Conservation (phyloP, 1,140 invertebrate species). For the Prorops nasuta region DNA sequence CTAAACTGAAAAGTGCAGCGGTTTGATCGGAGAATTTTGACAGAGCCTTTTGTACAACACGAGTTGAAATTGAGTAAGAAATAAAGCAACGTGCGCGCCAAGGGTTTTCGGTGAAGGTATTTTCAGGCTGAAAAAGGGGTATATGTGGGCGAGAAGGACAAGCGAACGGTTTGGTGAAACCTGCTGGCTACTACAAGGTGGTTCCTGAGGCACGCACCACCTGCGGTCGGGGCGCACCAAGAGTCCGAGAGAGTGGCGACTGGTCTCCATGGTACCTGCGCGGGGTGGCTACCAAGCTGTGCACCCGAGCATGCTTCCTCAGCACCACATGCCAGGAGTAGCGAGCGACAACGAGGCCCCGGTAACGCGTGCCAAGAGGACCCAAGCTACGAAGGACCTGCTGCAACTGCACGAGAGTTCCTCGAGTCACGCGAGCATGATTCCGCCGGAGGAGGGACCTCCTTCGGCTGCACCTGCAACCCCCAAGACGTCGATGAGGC, state of each 20-base stretch:
- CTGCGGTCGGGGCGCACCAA: slow-evolving; percentile 37
- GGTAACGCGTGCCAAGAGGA: slow-evolving; percentile 22
- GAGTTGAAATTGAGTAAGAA: too few relatives aligned
- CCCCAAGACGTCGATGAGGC: slow-evolving; percentile 49
- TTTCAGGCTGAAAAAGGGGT: too few relatives aligned
- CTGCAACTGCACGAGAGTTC: neutral
- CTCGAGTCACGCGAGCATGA: slow-evolving; percentile 51
- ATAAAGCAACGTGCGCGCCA: too few relatives aligned
- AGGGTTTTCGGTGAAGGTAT: too few relatives aligned
- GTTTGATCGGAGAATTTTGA: too few relatives aligned
- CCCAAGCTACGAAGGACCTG: slow-evolving; percentile 26
- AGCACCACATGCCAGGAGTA: slow-evolving; percentile 3
- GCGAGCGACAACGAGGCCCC: neutral
- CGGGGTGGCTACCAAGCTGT: slow-evolving; percentile 37
- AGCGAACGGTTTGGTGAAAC: too few relatives aligned
- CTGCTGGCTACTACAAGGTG: slow-evolving; percentile 20
- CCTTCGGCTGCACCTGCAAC: slow-evolving; percentile 52
- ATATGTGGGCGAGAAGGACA: too few relatives aligned
- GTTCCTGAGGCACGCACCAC: slow-evolving; percentile 41
- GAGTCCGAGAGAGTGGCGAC: too few relatives aligned
- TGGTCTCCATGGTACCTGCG: slow-evolving; percentile 38
- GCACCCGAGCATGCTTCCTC: slow-evolving; percentile 46
- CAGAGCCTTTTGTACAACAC: too few relatives aligned
- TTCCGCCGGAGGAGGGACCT: slow-evolving; percentile 42
- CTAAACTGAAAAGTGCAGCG: too few relatives aligned